These are phyloP conservation scores for Bellardia pandia DNA, from an alignment of 2,888 invertebrate genomes.

Conservation along the genomic window DNA sequence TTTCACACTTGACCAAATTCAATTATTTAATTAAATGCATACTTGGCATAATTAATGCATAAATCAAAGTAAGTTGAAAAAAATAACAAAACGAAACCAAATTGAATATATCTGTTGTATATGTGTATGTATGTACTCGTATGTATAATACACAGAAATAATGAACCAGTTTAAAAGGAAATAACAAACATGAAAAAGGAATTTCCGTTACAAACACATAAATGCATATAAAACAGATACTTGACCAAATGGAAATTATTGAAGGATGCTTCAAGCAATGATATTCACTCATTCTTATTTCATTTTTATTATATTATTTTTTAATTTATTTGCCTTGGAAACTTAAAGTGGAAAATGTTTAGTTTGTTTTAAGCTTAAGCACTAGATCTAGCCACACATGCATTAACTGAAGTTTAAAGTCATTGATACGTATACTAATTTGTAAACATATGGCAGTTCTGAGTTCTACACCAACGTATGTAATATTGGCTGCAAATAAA, in stretches of 20 bases:
- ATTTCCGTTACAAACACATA: constrained; percentile 23
- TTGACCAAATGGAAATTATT: constrained; percentile 1
- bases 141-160: not conserved
- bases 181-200: constrained; percentile 15
- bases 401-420: too few relatives aligned
- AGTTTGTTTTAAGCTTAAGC: not conserved
- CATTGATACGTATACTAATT: too few relatives aligned
- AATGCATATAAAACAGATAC: not conserved
- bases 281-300: not conserved
- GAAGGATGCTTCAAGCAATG: constrained; percentile 12
- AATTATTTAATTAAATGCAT: constrained; percentile 74
- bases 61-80: constrained; percentile 51
- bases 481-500: too few relatives aligned
- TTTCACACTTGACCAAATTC: constrained; percentile 67
- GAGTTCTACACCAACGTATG: too few relatives aligned
- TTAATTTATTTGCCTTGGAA: not conserved
- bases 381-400: too few relatives aligned
- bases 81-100: not conserved
- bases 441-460: too few relatives aligned
- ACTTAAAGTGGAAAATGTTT: not conserved
- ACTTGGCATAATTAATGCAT: constrained; percentile 72
- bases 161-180: constrained; percentile 5
- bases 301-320: not conserved
- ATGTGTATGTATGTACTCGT: not conserved
- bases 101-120: not conserved